Conservation (phyloP, 2,113 vertebrate species). For the Alethe diademata region DNA sequence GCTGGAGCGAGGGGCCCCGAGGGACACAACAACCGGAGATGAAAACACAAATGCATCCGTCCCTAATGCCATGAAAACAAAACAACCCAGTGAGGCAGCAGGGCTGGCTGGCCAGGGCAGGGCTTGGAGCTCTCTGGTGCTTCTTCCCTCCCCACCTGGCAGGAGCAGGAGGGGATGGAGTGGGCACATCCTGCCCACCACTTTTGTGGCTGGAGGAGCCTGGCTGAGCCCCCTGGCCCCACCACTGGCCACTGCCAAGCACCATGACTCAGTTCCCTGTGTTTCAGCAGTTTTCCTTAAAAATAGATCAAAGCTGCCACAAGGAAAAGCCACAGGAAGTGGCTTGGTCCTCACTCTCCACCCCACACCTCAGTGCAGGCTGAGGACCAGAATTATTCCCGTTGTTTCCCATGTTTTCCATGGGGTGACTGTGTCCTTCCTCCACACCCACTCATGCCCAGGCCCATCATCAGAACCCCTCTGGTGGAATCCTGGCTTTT, state of each 20-base stretch:
- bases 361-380: neutral
- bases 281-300: neutral
- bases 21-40: slow-evolving; percentile 52
- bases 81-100: neutral
- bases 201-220: neutral
- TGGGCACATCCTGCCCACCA: neutral
- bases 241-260: rapidly evolving
- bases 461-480: rapidly evolving
- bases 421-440: neutral
- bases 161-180: neutral
- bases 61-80: neutral
- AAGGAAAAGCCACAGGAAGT: slow-evolving; percentile 2
- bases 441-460: neutral
- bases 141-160: neutral
- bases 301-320: slow-evolving; percentile 38
- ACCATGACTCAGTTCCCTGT: rapidly evolving
- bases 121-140: neutral
- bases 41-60: neutral
- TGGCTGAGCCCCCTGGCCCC: neutral
- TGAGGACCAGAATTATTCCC: neutral
- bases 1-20: neutral
- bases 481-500: neutral
- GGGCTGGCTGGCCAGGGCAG: neutral
- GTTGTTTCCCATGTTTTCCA: neutral
- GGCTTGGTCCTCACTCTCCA: neutral